These are phyloP conservation scores for Drosophila pseudoobscura DNA, from an alignment of 1,140 invertebrate species.

Conservation along the genomic window DNA sequence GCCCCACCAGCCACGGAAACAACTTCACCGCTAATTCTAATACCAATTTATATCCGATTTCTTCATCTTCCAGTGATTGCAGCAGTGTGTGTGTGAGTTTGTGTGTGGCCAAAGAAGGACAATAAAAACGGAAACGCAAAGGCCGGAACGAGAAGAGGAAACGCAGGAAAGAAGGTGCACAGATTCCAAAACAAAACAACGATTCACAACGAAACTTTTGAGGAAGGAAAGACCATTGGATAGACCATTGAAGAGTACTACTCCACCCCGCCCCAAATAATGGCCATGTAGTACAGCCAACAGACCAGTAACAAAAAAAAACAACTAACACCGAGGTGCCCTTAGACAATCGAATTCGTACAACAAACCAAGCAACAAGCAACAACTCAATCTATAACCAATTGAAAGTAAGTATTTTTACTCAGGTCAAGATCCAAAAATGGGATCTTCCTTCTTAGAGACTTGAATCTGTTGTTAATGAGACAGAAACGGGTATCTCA, in stretches of 20 bases:
- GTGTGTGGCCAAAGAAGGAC: constrained; percentile 6
- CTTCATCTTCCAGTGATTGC: constrained; percentile 26
- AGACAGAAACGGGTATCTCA: no score
- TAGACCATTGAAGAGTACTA: no score
- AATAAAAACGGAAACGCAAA: not conserved
- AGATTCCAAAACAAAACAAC: constrained; percentile 20
- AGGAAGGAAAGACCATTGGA: not conserved
- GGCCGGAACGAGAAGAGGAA: not conserved
- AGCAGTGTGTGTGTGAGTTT: no score
- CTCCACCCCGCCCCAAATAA: constrained; percentile 3
- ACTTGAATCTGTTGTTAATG: no score
- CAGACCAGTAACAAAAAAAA: constrained; percentile 23
- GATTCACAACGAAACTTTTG: constrained; percentile 39
- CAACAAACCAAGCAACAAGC: constrained; percentile 26
- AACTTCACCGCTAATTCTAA: constrained; percentile 46
- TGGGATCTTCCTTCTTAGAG: no score
- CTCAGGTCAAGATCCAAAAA: not conserved
- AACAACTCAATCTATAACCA: constrained; percentile 17
- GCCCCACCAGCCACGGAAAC: constrained; percentile 16
- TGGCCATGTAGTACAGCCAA: constrained; percentile 37
- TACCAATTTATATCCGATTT: constrained; percentile 44
- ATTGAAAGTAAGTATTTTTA: constrained; percentile 49
- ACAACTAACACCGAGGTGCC: constrained; percentile 55
- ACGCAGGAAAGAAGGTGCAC: constrained; percentile 9
- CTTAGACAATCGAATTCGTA: constrained; percentile 61